A percentile compares a stretch with the other conserved stretches of the same genome.
phyloP scores from a whole-genome alignment of 1,140 invertebrate species.

The Scaptomyza pallida region DNA sequence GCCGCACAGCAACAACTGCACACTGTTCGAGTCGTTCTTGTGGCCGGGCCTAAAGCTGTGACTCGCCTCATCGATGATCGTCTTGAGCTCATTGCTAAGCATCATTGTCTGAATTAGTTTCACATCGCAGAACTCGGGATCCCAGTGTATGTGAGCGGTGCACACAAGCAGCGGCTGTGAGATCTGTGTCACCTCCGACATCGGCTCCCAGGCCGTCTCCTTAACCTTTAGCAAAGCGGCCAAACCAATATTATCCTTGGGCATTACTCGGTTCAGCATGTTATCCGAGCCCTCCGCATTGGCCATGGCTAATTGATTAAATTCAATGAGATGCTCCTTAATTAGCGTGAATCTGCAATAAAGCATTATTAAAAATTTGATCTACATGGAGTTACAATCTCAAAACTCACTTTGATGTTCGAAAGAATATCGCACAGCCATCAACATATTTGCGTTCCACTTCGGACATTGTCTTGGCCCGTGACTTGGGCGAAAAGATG shows the following conservation, averaged over 20 bases:
- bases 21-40: slow-evolving; percentile 90
- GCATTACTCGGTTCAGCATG: slow-evolving; percentile 99
- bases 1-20: slow-evolving; percentile 97
- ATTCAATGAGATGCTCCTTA: slow-evolving; percentile 98
- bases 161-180: slow-evolving; percentile 96
- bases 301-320: slow-evolving; percentile 99
- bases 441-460: slow-evolving; percentile 98
- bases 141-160: slow-evolving; percentile 99
- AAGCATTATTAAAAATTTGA: neutral
- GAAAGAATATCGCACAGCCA: slow-evolving; percentile 99
- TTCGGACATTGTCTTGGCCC: slow-evolving; percentile 99
- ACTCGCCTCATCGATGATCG: slow-evolving; percentile 91
- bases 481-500: slow-evolving; percentile 99
- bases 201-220: slow-evolving; percentile 95
- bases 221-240: slow-evolving; percentile 97
- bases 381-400: neutral
- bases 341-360: slow-evolving; percentile 94
- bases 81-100: slow-evolving; percentile 96
- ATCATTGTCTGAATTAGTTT: slow-evolving; percentile 99
- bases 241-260: slow-evolving; percentile 99
- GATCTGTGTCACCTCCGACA: slow-evolving; percentile 90
- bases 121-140: slow-evolving; percentile 99
- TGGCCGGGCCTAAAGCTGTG: slow-evolving; percentile 86
- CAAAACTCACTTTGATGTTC: slow-evolving; percentile 92
- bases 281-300: slow-evolving; percentile 99